These are phyloP conservation scores for Stichodactyla helianthus DNA, from an alignment of 64 coral and sea anemone genomes.

Conservation along the genomic window DNA sequence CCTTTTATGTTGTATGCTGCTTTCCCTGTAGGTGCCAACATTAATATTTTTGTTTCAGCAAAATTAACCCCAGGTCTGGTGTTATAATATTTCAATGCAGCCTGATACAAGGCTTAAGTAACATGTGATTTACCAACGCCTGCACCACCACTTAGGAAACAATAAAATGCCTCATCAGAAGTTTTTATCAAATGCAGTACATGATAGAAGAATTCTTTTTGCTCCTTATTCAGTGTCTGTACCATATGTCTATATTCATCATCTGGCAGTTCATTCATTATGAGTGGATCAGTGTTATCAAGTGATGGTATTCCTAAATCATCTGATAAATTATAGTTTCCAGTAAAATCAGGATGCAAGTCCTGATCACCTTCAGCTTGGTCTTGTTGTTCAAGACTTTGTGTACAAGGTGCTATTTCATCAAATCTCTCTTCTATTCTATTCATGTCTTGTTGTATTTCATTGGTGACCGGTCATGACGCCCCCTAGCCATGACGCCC, in stretches of 20 bases:
- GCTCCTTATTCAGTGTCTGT: conserved; percentile 33
- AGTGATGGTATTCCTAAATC: no score
- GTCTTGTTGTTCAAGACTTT: no score
- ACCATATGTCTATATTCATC: conserved; percentile 39
- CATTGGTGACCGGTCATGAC: no score
- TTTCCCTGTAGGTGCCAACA: conserved; percentile 26
- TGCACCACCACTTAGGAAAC: conserved; percentile 36
- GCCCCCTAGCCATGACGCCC: no score
- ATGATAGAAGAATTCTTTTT: conserved; percentile 34
- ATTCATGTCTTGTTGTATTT: no score
- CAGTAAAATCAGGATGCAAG: no score
- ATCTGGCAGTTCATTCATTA: conserved; percentile 12
- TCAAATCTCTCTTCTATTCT: no score
- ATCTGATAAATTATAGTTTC: no score
- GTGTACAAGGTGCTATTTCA: no score
- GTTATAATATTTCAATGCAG: conserved; percentile 18
- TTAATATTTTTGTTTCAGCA: conserved; percentile 28
- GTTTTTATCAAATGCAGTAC: conserved; percentile 20
- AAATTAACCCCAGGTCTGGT: conserved; percentile 18
- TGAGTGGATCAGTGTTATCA: neutral
- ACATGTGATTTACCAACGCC: conserved; percentile 27
- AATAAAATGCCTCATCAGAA: conserved; percentile 26
- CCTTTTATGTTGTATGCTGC: conserved; percentile 38
- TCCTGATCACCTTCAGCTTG: no score
- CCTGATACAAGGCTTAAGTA: conserved; percentile 28